These are phyloP conservation scores for Psilopogon haemacephalus DNA, from an alignment of 2,113 vertebrate species.

Conservation along the genomic window DNA sequence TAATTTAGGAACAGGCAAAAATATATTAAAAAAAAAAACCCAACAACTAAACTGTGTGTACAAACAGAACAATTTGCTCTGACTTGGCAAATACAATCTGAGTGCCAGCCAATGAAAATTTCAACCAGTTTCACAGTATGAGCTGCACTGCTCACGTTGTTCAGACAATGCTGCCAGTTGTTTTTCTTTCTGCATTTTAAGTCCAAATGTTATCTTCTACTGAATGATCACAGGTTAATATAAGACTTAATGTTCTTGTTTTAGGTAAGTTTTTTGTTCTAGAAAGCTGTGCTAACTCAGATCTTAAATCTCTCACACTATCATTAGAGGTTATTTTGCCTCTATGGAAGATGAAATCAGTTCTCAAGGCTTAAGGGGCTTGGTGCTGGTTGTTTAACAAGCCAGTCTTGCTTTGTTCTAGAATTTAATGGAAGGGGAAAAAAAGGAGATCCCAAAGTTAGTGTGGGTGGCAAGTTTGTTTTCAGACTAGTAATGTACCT, in stretches of 20 bases:
- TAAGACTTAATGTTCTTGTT: not conserved
- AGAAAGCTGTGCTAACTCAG: not conserved
- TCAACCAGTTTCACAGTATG: not conserved
- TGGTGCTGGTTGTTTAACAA: not conserved
- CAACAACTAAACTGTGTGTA: conserved; percentile 28
- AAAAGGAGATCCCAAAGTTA: not conserved
- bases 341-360: not conserved
- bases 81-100: not conserved
- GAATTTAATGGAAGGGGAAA: not conserved
- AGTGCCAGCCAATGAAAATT: conserved; percentile 33
- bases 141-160: not conserved
- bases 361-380: not conserved
- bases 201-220: not conserved
- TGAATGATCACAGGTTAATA: not conserved
- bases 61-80: not conserved
- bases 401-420: not conserved
- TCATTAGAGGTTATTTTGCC: not conserved
- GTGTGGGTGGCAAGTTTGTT: not conserved
- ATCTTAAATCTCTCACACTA: not conserved
- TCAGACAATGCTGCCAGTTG: not conserved
- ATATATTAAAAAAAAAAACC: not conserved
- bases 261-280: not conserved
- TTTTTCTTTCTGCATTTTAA: not conserved
- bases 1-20: not conserved
- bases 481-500: not conserved